Evolutionary conservation across 2,797 vertebrate species (phyloP), one percentile per base, ranked within the genome.

Genomic region (Amblyopsis hoosieri): DNA sequence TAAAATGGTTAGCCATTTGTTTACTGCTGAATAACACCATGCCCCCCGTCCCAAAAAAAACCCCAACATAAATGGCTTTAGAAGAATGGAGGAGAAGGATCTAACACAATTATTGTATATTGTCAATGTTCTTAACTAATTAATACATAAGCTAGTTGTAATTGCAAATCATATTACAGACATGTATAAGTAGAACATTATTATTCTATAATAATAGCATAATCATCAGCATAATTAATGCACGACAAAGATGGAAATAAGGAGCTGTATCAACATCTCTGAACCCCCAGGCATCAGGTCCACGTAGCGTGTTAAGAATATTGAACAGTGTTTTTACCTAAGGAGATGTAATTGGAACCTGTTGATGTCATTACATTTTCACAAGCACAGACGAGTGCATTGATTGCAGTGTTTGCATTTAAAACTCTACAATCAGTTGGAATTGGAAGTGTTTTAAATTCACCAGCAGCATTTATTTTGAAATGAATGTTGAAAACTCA

Each of bases 211-310:
- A 42, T 42, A 8, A 42, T 42, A 42, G 23, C 23, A 29, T 29
- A 29, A 29, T 29, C 23, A 42, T 8, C 37, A 42, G 37, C 9
- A 42, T 42, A 42, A 42, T 42, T 42, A 7, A 42, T 42, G 37
- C 37, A 42, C 10, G 37, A 42, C 37, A 8, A 29, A 42, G 8
- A 42, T 42, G 37, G 37, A 37, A 37, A 37, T 37, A 47, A 64
- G 49, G 9, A 47, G 45, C 46, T 59, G 31, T 63, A 37, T 63
- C 48, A 51, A 37, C 33, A 37, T 42, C 37, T 8, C n/a, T 7
- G 49, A 70, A 52, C 56, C 66, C 46, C 14, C 1, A 62, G 53
- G 59, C 56, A 48, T 42, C 37, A 42, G 37, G 37, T 42, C 33
- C 64, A 60, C 37, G 51, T 54, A 59, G 45, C 37, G 37, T 42